phyloP scores from a whole-genome alignment of 2,888 invertebrate genomes.

The Meliscaeva auricollis region DNA sequence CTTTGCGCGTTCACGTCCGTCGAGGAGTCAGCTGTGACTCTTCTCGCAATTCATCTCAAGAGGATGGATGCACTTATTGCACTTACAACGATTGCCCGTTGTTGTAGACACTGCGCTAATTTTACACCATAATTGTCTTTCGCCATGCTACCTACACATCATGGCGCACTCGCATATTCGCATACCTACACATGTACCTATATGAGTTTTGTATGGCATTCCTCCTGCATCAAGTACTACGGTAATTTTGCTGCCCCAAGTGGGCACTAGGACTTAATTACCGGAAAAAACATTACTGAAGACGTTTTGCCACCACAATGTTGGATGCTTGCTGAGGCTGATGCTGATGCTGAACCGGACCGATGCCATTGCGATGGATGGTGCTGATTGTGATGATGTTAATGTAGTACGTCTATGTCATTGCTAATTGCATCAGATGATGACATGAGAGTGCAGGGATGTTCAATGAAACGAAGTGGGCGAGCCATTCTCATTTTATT shows the following conservation, averaged over 20 bases:
- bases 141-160: slow-evolving; percentile 33
- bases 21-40: slow-evolving; percentile 28
- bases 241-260: slow-evolving; percentile 54
- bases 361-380: slow-evolving; percentile 15
- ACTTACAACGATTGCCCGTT: slow-evolving; percentile 61
- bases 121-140: slow-evolving; percentile 71
- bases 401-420: slow-evolving; percentile 47
- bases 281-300: slow-evolving; percentile 69
- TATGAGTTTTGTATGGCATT: slow-evolving; percentile 20
- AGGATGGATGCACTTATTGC: slow-evolving; percentile 50
- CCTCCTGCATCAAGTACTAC: slow-evolving; percentile 21
- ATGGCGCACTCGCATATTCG: background rate
- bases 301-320: slow-evolving; percentile 50
- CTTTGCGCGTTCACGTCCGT: background rate
- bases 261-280: slow-evolving; percentile 73
- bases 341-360: slow-evolving; percentile 47
- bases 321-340: slow-evolving; percentile 21
- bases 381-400: slow-evolving; percentile 55
- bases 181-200: background rate
- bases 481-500: background rate
- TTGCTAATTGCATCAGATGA: slow-evolving; percentile 63
- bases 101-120: slow-evolving; percentile 64
- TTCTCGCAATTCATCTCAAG: slow-evolving; percentile 40
- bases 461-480: slow-evolving; percentile 16
- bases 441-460: slow-evolving; percentile 49